Conservation (phyloP, 2,888 invertebrate genomes). For the Pseudococcus longispinus region DNA sequence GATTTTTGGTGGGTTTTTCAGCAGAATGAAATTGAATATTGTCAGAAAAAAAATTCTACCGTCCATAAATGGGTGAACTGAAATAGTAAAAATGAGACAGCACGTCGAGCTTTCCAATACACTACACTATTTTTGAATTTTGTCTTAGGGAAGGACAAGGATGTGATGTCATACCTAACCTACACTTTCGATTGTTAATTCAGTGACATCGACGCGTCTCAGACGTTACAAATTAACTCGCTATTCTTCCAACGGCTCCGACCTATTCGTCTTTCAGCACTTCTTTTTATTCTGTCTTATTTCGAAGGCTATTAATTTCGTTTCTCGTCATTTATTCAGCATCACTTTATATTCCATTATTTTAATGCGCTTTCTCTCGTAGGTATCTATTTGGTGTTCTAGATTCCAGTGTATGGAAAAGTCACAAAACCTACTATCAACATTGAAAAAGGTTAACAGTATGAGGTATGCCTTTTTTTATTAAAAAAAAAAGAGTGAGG, state of each 20-base stretch:
- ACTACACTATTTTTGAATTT: no score
- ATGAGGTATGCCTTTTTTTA: no score
- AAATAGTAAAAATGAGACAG: no score
- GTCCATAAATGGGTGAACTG: no score
- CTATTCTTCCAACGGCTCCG: not conserved
- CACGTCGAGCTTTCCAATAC: no score
- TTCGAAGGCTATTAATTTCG: not conserved
- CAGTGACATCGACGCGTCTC: not conserved
- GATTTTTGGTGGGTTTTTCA: no score
- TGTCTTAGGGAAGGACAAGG: no score
- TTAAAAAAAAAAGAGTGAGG: no score
- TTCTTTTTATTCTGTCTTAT: not conserved
- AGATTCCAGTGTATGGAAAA: not conserved
- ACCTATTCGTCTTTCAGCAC: not conserved
- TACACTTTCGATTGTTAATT: not conserved
- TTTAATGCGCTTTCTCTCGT: not conserved
- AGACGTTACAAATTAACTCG: not conserved
- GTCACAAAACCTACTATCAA: not conserved
- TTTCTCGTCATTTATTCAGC: not conserved
- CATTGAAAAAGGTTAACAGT: no score
- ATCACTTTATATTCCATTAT: constrained; percentile 22
- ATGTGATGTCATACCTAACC: no score
- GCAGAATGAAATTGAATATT: no score
- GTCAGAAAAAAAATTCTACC: no score
- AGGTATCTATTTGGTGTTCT: not conserved